Evolutionary conservation across 1,140 invertebrate genomes (phyloP).

Genomic region (Philotrypesis tridentata): DNA sequence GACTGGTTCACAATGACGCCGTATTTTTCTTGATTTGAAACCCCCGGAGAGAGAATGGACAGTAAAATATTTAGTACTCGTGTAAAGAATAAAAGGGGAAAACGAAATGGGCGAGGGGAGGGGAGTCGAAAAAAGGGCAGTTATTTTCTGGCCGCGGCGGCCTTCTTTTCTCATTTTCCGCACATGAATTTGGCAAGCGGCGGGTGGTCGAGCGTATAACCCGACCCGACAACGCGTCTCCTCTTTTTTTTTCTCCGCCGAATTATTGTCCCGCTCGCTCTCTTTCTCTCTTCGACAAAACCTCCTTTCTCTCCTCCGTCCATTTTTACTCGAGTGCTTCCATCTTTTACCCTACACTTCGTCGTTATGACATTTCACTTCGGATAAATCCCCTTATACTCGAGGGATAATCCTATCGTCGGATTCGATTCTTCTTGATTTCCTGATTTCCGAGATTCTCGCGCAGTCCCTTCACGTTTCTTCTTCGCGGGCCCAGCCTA

Average conservation of each 20-base stretch:
- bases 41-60: background rate
- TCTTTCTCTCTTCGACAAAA: background rate
- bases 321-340: constrained; percentile 8
- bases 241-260: background rate
- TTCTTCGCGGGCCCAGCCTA: background rate
- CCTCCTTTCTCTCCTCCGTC: background rate
- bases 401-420: constrained; percentile 30
- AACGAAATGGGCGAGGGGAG: too few relatives aligned
- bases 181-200: constrained; percentile 23
- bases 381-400: constrained; percentile 21
- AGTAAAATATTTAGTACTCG: constrained; percentile 21
- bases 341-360: background rate
- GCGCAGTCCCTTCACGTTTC: background rate
- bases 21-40: constrained; percentile 3
- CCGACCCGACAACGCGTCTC: background rate
- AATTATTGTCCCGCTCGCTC: background rate
- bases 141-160: constrained; percentile 20
- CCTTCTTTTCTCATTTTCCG: constrained; percentile 32
- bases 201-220: background rate
- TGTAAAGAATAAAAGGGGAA: constrained; percentile 13
- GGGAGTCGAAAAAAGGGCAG: background rate
- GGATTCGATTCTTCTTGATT: constrained; percentile 40
- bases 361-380: constrained; percentile 27
- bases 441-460: background rate
- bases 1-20: background rate